phyloP scores from a whole-genome alignment of 2,888 invertebrate species.

The Ophion slaviceki region DNA sequence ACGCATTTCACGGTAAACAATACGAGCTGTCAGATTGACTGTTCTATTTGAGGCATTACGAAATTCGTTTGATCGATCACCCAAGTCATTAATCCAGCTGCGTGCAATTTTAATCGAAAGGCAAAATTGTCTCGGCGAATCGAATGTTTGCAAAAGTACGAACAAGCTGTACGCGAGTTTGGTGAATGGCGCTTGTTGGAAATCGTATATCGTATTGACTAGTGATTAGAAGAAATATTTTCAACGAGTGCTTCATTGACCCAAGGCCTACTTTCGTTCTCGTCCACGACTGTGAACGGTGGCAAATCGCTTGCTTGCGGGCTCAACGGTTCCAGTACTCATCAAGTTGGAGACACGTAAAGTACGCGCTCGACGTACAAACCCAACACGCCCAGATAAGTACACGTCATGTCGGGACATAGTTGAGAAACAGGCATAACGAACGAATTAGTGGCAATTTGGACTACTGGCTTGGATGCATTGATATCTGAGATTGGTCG shows the following conservation, averaged over 20 bases:
- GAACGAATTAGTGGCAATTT: neutral
- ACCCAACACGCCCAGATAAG: slow-evolving; percentile 28
- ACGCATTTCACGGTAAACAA: neutral
- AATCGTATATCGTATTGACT: slow-evolving; percentile 2
- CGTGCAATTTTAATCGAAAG: no score
- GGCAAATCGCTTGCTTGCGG: slow-evolving; percentile 8
- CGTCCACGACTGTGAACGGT: slow-evolving; percentile 8
- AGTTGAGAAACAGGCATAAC: slow-evolving; percentile 7
- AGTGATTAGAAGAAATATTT: slow-evolving; percentile 40
- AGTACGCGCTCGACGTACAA: neutral
- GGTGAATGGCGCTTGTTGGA: neutral
- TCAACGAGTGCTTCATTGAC: slow-evolving; percentile 27
- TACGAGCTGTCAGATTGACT: no score
- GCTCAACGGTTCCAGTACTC: slow-evolving; percentile 7
- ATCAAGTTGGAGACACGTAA: slow-evolving; percentile 18
- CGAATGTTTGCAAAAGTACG: neutral
- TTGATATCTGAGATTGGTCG: no score
- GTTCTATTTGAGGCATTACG: neutral
- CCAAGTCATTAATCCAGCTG: no score
- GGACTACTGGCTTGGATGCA: neutral
- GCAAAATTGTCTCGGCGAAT: no score
- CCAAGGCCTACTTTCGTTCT: slow-evolving; percentile 46
- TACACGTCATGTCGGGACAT: neutral
- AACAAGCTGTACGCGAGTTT: neutral
- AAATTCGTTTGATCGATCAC: neutral